Evolutionary conservation across 2,797 vertebrate genomes (phyloP), one percentile per base, ranked within the genome.

Genomic region (Macropodus opercularis): DNA sequence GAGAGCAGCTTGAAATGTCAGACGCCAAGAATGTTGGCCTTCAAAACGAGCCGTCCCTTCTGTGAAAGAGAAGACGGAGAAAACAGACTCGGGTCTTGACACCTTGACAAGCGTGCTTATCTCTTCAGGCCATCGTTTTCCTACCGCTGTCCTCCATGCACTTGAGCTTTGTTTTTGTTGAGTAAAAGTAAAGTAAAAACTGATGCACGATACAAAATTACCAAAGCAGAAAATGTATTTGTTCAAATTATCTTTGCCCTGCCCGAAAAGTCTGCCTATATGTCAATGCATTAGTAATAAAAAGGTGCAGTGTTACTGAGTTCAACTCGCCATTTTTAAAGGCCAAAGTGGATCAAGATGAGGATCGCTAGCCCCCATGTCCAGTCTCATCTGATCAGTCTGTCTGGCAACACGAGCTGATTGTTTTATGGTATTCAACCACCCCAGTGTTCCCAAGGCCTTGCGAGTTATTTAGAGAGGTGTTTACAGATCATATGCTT

Each of bases 21-120:
- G 43, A 87, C 79, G 80, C 71, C 46, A 15, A 80, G 60, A 75
- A 88, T 81, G 70, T 90, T 65, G 58, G 47, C 87, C 92, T 92
- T 90, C 90, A 91, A 90, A 91, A 89, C 89, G 89, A 88, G 85
- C 76, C 89, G 87, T 77, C 82, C 75, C 87, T 83, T 84, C 44
- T 76, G 53, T 75, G 79, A 77, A 61, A 38, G 71, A 49, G 57
- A 76, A 69, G 76, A 70, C 61, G 69, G 72, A 77, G 12, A 14
- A 57, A 50, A 49, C 51, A 72, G 66, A 69, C 65, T 77, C 53
- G 26, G 63, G 35, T 70, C 65, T 65, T 51, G 60, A 60, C 72
- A 51, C 69, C 55, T 77, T 50, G 52, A 58, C 59, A 12, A 18
- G 22, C 4, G 2, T 9, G 26, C 39, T 50, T 46, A 42, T 70